Percentiles rank a stretch among this genome's conserved stretches.
Conservation (phyloP, 2,888 invertebrate species). For the Drepana falcataria region DNA sequence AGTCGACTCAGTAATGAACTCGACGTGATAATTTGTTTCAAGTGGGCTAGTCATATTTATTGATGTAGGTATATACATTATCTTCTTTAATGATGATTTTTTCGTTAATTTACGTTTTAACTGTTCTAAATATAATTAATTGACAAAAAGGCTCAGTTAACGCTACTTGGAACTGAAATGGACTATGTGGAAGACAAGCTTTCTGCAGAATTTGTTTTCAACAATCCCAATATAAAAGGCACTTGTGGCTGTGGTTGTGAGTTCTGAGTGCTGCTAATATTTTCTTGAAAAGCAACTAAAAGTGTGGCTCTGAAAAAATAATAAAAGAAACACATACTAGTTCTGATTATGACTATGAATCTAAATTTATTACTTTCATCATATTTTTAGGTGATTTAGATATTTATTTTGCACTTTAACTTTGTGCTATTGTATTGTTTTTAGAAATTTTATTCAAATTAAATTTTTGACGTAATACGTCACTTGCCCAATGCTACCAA, state of each 20-base stretch:
- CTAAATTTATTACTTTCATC: conserved; percentile 3
- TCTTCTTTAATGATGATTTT: too few relatives aligned
- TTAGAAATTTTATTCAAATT: too few relatives aligned
- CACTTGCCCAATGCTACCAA: too few relatives aligned
- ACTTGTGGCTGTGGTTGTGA: conserved; percentile 99
- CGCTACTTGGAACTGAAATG: conserved; percentile 99
- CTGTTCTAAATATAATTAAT: conserved; percentile 81
- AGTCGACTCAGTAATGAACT: too few relatives aligned
- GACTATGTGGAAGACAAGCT: conserved; percentile 95
- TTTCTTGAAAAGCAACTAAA: not conserved
- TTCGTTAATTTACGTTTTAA: too few relatives aligned
- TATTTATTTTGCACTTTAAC: conserved; percentile 5
- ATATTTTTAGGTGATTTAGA: not conserved
- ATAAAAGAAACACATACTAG: too few relatives aligned
- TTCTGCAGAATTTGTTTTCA: conserved; percentile 98
- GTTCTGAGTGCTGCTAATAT: conserved; percentile 1
- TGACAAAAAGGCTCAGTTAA: conserved; percentile 97
- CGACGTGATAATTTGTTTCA: too few relatives aligned
- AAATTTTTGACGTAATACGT: too few relatives aligned
- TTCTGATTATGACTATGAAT: not conserved
- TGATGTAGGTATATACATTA: too few relatives aligned
- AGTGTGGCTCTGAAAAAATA: not conserved
- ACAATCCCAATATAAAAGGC: conserved; percentile 99
- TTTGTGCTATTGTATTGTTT: too few relatives aligned
- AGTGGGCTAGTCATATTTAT: too few relatives aligned